phyloP scores from a whole-genome alignment of 2,888 invertebrate species.

The Pterostichus madidus region DNA sequence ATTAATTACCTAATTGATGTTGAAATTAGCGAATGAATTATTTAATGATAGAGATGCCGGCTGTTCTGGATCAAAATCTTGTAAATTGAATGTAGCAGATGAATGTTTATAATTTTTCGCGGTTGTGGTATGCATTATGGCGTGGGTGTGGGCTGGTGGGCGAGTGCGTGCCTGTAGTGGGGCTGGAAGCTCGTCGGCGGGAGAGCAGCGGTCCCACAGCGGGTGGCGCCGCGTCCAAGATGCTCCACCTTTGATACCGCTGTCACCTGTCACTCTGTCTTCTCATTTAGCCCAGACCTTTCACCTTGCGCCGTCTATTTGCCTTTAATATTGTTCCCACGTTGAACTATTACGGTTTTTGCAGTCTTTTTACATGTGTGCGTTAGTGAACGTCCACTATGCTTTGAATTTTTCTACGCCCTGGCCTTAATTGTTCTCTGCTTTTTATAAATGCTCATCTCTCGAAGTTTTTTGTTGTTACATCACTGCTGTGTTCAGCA shows the following conservation, averaged over 20 bases:
- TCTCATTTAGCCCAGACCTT: slow-evolving; percentile 60
- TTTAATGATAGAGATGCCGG: too few relatives aligned
- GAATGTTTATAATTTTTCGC: background rate
- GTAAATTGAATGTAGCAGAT: background rate
- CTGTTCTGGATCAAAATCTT: too few relatives aligned
- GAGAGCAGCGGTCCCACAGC: slow-evolving; percentile 52
- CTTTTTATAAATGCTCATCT: slow-evolving; percentile 33
- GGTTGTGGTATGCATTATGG: background rate
- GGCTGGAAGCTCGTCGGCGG: slow-evolving; percentile 2
- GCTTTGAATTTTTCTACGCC: slow-evolving; percentile 22
- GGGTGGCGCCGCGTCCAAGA: slow-evolving; percentile 54
- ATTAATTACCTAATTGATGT: too few relatives aligned
- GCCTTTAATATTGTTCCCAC: slow-evolving; percentile 64
- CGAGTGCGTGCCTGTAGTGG: slow-evolving; percentile 20
- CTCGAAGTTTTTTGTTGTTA: slow-evolving; percentile 27
- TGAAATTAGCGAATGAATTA: too few relatives aligned
- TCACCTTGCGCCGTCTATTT: slow-evolving; percentile 61
- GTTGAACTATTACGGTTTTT: slow-evolving; percentile 62
- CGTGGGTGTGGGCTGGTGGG: slow-evolving; percentile 26
- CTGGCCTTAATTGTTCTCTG: slow-evolving; percentile 55
- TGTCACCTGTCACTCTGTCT: slow-evolving; percentile 63
- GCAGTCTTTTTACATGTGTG: slow-evolving; percentile 54
- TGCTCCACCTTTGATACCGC: slow-evolving; percentile 64
- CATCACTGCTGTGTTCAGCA: slow-evolving; percentile 37
- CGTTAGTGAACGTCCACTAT: slow-evolving; percentile 18